A percentile compares a stretch with the other conserved stretches of the same genome.
phyloP scores from a whole-genome alignment of 2,113 vertebrate species.

The Cricetomys ansorgei region DNA sequence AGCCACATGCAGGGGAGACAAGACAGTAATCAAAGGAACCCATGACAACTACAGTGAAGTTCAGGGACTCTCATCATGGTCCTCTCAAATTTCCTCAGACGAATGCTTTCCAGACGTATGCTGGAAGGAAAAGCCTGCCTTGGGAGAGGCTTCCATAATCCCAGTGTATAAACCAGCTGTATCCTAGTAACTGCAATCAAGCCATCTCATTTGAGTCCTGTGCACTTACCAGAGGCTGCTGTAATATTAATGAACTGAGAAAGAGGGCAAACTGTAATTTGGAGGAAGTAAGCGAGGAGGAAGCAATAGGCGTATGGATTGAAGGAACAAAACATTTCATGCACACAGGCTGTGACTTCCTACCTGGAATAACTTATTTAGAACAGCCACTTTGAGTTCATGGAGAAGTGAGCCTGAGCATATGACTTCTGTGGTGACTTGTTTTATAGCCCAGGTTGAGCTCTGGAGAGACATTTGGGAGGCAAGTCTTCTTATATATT shows the following conservation, averaged over 20 bases:
- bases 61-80: constrained; percentile 39
- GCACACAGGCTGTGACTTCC: not conserved
- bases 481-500: constrained; percentile 42
- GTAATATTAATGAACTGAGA: constrained; percentile 62
- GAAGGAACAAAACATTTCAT: constrained; percentile 56
- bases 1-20: constrained; percentile 5
- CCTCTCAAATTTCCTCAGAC: constrained; percentile 47
- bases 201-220: not conserved
- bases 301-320: not conserved
- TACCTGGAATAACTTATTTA: constrained; percentile 53
- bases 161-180: constrained; percentile 16
- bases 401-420: not conserved
- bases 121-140: not conserved
- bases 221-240: constrained; percentile 41
- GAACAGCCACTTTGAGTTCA: not conserved
- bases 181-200: not conserved
- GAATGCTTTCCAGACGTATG: constrained; percentile 7
- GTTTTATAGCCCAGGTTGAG: constrained; percentile 57
- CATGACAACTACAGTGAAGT: constrained; percentile 28
- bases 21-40: not conserved
- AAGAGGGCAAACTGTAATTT: constrained; percentile 49
- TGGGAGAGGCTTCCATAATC: constrained; percentile 32
- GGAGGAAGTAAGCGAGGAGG: not conserved
- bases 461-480: constrained; percentile 43
- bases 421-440: constrained; percentile 17